Conservation (phyloP, 1,140 invertebrate genomes). For the Rhyacophila brunnea region DNA sequence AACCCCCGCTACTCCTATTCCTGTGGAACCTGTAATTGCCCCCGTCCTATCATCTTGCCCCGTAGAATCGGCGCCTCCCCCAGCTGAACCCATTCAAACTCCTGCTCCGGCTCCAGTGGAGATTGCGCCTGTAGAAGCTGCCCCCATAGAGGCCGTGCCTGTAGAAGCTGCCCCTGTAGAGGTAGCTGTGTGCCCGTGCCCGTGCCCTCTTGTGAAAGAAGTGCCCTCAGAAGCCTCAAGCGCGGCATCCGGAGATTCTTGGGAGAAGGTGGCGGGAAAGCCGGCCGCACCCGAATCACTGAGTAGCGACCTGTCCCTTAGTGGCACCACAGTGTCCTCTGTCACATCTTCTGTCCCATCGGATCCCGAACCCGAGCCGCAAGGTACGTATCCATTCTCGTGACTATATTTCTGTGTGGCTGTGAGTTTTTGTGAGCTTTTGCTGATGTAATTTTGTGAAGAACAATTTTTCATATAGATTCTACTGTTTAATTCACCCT, state of each 20-base stretch:
- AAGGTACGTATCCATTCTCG: conserved; percentile 15
- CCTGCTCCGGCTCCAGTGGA: conserved; percentile 1
- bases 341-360: neutral
- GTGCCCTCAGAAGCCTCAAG: conserved; percentile 20
- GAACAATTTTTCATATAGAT: conserved; percentile 2
- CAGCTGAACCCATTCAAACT: conserved; percentile 6
- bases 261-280: conserved; percentile 20
- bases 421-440: conserved; percentile 20
- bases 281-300: conserved; percentile 16
- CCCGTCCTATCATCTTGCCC: conserved; percentile 10
- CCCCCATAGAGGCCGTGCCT: conserved; percentile 12
- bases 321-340: conserved; percentile 3
- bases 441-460: conserved; percentile 18
- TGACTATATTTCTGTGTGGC: conserved; percentile 13
- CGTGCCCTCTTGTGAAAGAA: conserved; percentile 8
- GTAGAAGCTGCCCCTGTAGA: conserved; percentile 29
- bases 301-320: neutral
- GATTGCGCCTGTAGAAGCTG: neutral
- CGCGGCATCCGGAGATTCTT: conserved; percentile 23
- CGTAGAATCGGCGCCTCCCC: conserved; percentile 15
- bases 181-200: no score
- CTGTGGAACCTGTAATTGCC: conserved; percentile 17
- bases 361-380: neutral
- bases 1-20: conserved; percentile 12
- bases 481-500: conserved; percentile 1